Base-by-base conservation (phyloP, 2,113 vertebrate genomes). In the Limnothrissa miodon region DNA sequence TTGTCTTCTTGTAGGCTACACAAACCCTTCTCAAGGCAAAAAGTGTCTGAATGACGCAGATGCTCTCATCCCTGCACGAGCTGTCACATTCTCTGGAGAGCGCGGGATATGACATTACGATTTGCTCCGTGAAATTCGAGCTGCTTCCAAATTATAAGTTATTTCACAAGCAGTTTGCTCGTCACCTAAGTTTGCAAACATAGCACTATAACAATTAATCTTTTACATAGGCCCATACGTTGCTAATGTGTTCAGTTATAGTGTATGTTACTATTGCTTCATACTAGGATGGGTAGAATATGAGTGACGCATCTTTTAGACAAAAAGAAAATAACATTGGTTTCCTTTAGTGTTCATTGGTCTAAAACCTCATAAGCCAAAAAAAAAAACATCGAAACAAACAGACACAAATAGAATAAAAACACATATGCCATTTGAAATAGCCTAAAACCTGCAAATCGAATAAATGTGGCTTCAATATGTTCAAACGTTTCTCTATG, bases 61-160 rank as follows among this genome's bases (percentile, higher is more conserved):
- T 86, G 82, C 79, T 2, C 78, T 82, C 84, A 9, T 80, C 89
- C 88, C 88, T 87, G 87, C 91, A 89, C 87, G 87, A 92, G 92
- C 92, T 92, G 93, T 91, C 91, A 93, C 93, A 93, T 95, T 95
- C 93, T 91, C 93, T 89, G 84, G 91, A 91, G 91, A 90, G 91
- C 78, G 83, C 87, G 56, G 89, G 87, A 87, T 89, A 91, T 92
- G 90, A 89, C 91, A 90, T 93, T 93, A 92, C 90, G 91, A 88
- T 85, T 89, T 79, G 84, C 89, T 21, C 85, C 4, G 45, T 90
- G 92, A 92, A 92, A 93, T 74, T 81, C 74, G 87, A 91, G 88
- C 42, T 82, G 87, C 87, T 36, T 83, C 74, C 53, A 86, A 88
- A 90, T 89, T 87, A 90, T 78, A 59, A 84, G 88, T 85, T 88